phyloP scores from a whole-genome alignment of 2,888 invertebrate genomes.

The Thysanoteuthis rhombus region DNA sequence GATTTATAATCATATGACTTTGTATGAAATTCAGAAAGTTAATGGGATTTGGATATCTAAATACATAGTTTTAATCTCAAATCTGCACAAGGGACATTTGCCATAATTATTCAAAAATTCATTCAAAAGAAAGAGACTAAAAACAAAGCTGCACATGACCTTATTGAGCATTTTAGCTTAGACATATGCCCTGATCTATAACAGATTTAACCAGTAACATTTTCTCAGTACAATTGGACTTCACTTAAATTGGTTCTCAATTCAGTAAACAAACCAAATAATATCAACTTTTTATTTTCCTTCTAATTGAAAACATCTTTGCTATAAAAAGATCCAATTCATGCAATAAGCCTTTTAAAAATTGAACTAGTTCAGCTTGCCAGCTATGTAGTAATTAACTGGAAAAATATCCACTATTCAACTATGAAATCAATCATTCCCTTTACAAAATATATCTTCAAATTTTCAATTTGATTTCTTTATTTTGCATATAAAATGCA shows the following conservation, averaged over 20 bases:
- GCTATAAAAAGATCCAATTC: not conserved
- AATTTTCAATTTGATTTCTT: not conserved
- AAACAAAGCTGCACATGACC: not conserved
- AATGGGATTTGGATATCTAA: not conserved
- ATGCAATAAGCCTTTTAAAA: not conserved
- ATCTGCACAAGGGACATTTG: too few relatives aligned
- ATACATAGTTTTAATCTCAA: not conserved
- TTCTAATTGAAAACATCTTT: not conserved
- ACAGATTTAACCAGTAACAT: too few relatives aligned
- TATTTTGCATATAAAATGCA: not conserved
- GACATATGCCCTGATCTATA: too few relatives aligned
- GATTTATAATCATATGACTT: too few relatives aligned
- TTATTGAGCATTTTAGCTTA: too few relatives aligned
- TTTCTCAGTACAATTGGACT: too few relatives aligned
- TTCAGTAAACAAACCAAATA: not conserved
- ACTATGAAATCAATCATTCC: not conserved
- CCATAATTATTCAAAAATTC: not conserved
- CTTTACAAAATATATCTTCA: too few relatives aligned
- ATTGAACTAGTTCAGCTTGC: not conserved
- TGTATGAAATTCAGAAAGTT: not conserved
- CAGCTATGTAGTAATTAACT: not conserved
- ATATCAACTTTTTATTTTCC: not conserved
- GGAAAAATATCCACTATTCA: not conserved
- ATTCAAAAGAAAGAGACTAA: not conserved
- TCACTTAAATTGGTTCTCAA: not conserved